Conservation (phyloP, 2,888 invertebrate species). For the Aquatica leii region DNA sequence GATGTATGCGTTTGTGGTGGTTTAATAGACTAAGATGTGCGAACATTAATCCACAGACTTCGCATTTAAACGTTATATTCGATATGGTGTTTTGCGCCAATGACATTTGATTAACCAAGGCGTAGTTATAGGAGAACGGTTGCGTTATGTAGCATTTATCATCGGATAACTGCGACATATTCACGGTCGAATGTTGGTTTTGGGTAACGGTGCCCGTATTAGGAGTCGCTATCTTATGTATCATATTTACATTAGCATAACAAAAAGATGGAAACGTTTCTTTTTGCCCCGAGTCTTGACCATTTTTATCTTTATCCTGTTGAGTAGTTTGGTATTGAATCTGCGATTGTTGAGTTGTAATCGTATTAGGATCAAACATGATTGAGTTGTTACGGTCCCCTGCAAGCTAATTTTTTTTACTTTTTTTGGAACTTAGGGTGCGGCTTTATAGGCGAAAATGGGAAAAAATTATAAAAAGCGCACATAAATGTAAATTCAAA, state of each 20-base stretch:
- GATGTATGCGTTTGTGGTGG: conserved; percentile 85
- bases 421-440: conserved; percentile 14
- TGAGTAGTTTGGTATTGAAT: conserved; percentile 57
- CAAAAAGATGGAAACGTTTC: conserved; percentile 75
- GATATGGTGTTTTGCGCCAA: conserved; percentile 79
- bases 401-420: too few relatives aligned
- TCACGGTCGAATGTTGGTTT: conserved; percentile 63
- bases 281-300: conserved; percentile 51
- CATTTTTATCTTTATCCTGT: conserved; percentile 50
- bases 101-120: conserved; percentile 84
- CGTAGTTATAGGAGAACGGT: conserved; percentile 82
- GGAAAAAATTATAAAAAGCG: neutral
- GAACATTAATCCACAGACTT: conserved; percentile 87
- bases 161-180: conserved; percentile 74
- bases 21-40: conserved; percentile 83
- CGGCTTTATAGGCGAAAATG: conserved; percentile 17
- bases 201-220: conserved; percentile 51
- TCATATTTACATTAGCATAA: conserved; percentile 74
- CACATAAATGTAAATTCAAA: conserved; percentile 46
- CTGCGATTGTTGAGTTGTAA: conserved; percentile 58
- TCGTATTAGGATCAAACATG: conserved; percentile 61
- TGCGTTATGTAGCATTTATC: conserved; percentile 81
- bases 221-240: conserved; percentile 65
- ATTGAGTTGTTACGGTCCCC: too few relatives aligned
- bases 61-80: conserved; percentile 88